Evolutionary conservation across 2,113 vertebrate genomes (phyloP).

Genomic region (Octodon degus): DNA sequence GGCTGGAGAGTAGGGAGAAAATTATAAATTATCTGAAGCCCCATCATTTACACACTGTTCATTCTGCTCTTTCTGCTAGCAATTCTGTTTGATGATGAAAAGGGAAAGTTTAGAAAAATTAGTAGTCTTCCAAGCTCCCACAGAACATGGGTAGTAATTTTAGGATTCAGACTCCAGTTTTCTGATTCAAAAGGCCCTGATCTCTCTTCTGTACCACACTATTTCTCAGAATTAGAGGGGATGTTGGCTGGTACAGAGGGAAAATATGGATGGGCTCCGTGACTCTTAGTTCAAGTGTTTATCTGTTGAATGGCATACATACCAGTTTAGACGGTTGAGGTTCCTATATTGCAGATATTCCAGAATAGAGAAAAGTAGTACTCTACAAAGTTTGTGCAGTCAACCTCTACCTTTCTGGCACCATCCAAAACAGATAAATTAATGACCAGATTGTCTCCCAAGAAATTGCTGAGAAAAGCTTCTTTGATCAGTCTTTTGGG

Average conservation of each 20-base stretch:
- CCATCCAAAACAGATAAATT: conserved; percentile 2
- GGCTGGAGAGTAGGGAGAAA: background rate
- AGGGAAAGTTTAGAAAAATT: conserved; percentile 45
- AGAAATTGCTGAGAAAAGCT: conserved; percentile 13
- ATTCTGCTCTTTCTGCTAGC: background rate
- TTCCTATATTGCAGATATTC: background rate
- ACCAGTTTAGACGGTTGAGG: background rate
- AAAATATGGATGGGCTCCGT: background rate
- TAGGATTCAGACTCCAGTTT: conserved; percentile 45
- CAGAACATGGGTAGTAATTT: background rate
- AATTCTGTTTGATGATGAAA: conserved; percentile 41
- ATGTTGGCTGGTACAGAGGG: background rate
- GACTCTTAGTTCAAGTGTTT: background rate
- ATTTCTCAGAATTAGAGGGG: conserved; percentile 39
- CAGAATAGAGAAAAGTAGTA: background rate
- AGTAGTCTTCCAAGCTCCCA: background rate
- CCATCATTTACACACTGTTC: background rate
- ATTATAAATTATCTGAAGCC: background rate
- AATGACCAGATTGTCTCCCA: background rate
- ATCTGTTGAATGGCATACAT: conserved; percentile 13
- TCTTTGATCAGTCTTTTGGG: conserved; percentile 11
- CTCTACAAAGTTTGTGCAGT: background rate
- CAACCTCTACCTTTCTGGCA: background rate
- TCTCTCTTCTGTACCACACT: background rate
- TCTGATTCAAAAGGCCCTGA: conserved; percentile 11